phyloP scores from a whole-genome alignment of 64 coral and sea anemone species.

The Trachythela sp. region DNA sequence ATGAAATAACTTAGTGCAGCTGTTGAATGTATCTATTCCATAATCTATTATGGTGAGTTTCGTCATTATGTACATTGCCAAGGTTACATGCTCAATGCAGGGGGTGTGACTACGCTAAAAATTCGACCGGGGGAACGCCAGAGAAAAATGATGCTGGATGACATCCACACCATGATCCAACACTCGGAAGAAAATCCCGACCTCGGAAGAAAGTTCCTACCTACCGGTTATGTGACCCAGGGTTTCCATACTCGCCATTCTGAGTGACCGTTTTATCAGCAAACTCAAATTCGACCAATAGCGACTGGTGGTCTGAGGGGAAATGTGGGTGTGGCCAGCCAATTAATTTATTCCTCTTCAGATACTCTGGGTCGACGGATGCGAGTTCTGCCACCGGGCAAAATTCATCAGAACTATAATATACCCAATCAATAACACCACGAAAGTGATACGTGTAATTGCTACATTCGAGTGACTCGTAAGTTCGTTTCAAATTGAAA shows the following conservation, averaged over 20 bases:
- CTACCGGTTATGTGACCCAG: background rate
- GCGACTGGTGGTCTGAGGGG: slow-evolving; percentile 89
- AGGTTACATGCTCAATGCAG: background rate
- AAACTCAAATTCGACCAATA: slow-evolving; percentile 93
- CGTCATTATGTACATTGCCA: background rate
- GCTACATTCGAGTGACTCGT: slow-evolving; percentile 64
- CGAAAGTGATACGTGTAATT: slow-evolving; percentile 89
- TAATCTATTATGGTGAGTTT: background rate
- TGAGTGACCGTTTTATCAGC: slow-evolving; percentile 59
- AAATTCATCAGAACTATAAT: slow-evolving; percentile 79
- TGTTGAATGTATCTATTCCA: background rate
- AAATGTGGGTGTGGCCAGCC: slow-evolving; percentile 99
- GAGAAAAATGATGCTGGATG: no score
- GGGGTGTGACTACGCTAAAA: no score
- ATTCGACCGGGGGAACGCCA: no score
- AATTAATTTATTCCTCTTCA: slow-evolving; percentile 86
- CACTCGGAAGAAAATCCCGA: background rate
- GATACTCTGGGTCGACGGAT: slow-evolving; percentile 69
- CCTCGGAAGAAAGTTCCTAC: slow-evolving; percentile 53
- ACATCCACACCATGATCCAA: no score
- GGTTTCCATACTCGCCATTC: slow-evolving; percentile 30
- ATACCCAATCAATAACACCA: slow-evolving; percentile 98
- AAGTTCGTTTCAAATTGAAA: slow-evolving; percentile 76
- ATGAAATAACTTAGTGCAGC: background rate
- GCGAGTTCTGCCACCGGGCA: slow-evolving; percentile 65